Conservation (phyloP, 2,797 vertebrate genomes). For the Craterocephalus amniculus region DNA sequence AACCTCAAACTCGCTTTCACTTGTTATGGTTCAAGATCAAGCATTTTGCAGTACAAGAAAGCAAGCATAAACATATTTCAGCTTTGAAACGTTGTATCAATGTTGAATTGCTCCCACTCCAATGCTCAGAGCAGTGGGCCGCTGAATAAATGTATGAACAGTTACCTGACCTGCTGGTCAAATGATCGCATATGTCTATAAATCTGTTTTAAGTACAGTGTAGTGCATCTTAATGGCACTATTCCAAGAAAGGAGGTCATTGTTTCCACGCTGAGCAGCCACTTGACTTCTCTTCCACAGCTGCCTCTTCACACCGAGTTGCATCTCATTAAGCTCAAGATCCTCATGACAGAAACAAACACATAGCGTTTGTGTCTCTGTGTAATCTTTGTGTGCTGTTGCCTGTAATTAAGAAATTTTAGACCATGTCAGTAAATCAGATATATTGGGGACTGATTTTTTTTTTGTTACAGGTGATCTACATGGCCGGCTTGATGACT, state of each 20-base stretch:
- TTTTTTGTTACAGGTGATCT: conserved; percentile 88
- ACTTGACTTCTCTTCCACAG: conserved; percentile 60
- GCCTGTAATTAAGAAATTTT: not conserved
- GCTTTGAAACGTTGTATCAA: not conserved
- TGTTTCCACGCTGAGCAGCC: conserved; percentile 70
- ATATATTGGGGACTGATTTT: not conserved
- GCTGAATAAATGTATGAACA: conserved; percentile 26
- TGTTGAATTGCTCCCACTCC: not conserved
- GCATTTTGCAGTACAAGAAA: not conserved
- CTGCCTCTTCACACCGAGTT: conserved; percentile 44
- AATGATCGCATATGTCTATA: conserved; percentile 25
- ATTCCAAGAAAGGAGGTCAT: conserved; percentile 37
- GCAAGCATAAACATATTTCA: not conserved
- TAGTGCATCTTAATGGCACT: conserved; percentile 41
- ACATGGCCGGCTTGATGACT: conserved; percentile 94
- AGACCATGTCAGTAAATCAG: not conserved
- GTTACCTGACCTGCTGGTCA: not conserved
- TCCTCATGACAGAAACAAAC: conserved; percentile 50
- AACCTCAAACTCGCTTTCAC: not conserved
- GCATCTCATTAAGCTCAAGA: conserved; percentile 70
- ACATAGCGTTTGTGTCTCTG: conserved; percentile 5
- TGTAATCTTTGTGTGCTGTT: not conserved
- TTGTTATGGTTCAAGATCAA: not conserved
- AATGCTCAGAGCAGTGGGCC: not conserved
- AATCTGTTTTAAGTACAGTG: conserved; percentile 38